Evolutionary conservation across 2,797 vertebrate genomes (phyloP).

Genomic region (Echeneis naucrates): DNA sequence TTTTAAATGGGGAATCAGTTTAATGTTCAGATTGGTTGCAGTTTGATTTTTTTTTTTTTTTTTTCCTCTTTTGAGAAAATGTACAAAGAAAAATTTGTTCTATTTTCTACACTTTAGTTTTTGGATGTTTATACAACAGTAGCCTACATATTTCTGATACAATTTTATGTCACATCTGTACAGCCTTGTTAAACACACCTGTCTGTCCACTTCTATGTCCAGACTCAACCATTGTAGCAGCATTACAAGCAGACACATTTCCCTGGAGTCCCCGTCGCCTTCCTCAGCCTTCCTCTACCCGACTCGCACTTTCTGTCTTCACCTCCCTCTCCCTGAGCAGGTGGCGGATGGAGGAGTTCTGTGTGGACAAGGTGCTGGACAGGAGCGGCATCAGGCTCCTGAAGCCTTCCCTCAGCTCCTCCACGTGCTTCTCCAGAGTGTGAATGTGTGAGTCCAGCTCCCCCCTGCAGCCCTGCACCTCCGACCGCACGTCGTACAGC

Average conservation of each 20-base stretch:
- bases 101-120: constrained; percentile 23
- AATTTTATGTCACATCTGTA: constrained; percentile 5
- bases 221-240: background rate
- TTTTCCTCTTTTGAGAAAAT: too few species aligned
- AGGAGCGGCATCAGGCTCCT: constrained; percentile 80
- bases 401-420: constrained; percentile 81
- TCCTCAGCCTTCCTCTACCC: constrained; percentile 41
- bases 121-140: constrained; percentile 19
- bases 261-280: background rate
- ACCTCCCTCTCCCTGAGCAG: constrained; percentile 80
- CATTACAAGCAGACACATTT: background rate
- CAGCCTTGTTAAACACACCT: background rate
- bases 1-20: background rate
- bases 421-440: constrained; percentile 77
- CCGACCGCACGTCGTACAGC: constrained; percentile 75
- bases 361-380: constrained; percentile 78
- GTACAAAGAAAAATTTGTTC: background rate
- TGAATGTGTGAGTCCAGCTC: constrained; percentile 79
- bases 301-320: constrained; percentile 55
- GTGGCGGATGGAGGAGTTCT: constrained; percentile 83
- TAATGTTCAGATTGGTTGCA: background rate
- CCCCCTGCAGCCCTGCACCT: constrained; percentile 78
- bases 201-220: background rate
- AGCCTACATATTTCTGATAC: constrained; percentile 1
- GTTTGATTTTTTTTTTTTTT: background rate